A percentile compares a stretch with the other conserved stretches of the same genome.
These are phyloP conservation scores for Phylloscopus collybita DNA, from an alignment of 2,797 vertebrate genomes.

Conservation along the genomic window DNA sequence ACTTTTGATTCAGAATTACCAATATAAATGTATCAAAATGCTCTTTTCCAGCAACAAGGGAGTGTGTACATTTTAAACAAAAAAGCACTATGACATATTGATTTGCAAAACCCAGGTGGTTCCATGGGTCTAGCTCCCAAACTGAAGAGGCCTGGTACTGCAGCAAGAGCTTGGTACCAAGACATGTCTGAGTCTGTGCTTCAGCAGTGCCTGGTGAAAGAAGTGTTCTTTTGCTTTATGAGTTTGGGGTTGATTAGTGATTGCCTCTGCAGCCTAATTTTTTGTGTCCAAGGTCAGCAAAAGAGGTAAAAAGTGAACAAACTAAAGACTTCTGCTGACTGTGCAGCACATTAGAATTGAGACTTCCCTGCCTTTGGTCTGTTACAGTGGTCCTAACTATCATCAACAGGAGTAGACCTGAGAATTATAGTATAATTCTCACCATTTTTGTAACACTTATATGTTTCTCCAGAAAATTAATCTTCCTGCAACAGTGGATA, in stretches of 20 bases:
- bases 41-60: not conserved
- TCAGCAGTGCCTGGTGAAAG: not conserved
- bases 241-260: not conserved
- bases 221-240: not conserved
- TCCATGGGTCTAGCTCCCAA: not conserved
- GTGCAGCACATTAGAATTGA: not conserved
- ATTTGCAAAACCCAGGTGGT: not conserved
- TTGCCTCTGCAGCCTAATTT: not conserved
- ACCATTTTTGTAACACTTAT: not conserved
- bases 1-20: not conserved
- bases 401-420: not conserved
- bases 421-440: not conserved
- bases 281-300: not conserved
- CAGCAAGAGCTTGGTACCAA: not conserved
- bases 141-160: not conserved
- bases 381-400: not conserved
- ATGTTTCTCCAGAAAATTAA: not conserved
- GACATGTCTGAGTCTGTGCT: not conserved
- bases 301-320: not conserved
- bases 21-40: not conserved
- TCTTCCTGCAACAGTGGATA: not conserved
- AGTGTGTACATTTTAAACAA: not conserved
- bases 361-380: not conserved
- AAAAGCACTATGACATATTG: not conserved
- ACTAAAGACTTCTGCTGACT: not conserved